Evolutionary conservation across 2,888 invertebrate species (phyloP).

Genomic region (Tiphia femorata): DNA sequence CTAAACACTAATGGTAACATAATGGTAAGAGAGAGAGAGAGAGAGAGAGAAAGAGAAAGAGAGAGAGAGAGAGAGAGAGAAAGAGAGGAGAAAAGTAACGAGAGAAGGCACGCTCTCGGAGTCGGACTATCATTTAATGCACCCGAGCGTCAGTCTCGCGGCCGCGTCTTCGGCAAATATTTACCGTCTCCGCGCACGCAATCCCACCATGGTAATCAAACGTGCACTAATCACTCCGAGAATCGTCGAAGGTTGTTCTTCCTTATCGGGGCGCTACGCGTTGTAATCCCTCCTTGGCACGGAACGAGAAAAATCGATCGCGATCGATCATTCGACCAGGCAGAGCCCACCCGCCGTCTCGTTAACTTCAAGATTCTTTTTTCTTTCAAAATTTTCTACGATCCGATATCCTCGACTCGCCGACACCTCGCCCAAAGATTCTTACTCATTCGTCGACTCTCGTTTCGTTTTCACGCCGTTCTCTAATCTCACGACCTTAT

Average conservation of each 20-base stretch:
- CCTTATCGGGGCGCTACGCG: background rate
- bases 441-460: too few relatives aligned
- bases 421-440: too few relatives aligned
- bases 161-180: slow-evolving; percentile 20
- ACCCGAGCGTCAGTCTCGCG: slow-evolving; percentile 6
- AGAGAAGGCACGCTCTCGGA: background rate
- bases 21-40: background rate
- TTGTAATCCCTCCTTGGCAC: background rate
- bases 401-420: too few relatives aligned
- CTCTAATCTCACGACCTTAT: too few relatives aligned
- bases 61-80: background rate
- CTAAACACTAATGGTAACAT: too few relatives aligned
- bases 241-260: slow-evolving; percentile 1
- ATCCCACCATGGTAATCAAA: slow-evolving; percentile 8
- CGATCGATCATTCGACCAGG: too few relatives aligned
- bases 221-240: slow-evolving; percentile 2
- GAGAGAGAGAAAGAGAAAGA: background rate
- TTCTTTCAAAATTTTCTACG: too few relatives aligned
- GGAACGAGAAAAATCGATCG: background rate
- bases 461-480: too few relatives aligned
- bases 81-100: background rate
- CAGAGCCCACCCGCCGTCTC: too few relatives aligned
- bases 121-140: slow-evolving; percentile 12
- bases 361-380: too few relatives aligned
- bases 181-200: slow-evolving; percentile 6